phyloP scores from a whole-genome alignment of 2,113 vertebrate genomes.

The Rhinichthys klamathensis region DNA sequence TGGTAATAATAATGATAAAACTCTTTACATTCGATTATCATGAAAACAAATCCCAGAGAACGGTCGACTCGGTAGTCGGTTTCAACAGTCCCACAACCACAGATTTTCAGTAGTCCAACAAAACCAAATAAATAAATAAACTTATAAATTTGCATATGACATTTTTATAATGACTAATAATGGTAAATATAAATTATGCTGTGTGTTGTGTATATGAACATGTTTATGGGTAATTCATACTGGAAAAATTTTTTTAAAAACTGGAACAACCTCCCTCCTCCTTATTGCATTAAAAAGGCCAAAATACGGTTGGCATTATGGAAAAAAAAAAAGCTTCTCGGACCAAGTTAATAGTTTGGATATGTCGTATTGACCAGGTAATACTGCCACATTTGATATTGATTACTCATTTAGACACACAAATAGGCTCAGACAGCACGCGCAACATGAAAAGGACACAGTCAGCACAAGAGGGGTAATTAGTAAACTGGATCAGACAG shows the following conservation, averaged over 20 bases:
- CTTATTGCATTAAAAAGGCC: neutral
- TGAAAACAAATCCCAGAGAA: no score
- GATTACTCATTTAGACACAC: slow-evolving; percentile 43
- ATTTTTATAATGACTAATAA: no score
- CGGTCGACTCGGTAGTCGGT: no score
- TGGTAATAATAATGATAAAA: no score
- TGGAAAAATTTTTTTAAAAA: neutral
- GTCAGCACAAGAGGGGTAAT: slow-evolving; percentile 38
- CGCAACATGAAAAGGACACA: slow-evolving; percentile 36
- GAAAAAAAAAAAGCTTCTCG: neutral
- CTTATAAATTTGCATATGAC: neutral
- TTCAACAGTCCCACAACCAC: neutral
- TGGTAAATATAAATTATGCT: neutral
- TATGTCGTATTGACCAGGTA: slow-evolving; percentile 40
- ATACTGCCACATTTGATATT: slow-evolving; percentile 36
- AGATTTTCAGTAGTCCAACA: neutral
- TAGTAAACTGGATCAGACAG: slow-evolving; percentile 42
- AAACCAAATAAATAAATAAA: neutral
- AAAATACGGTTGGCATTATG: neutral
- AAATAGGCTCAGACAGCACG: slow-evolving; percentile 29
- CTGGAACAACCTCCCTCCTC: neutral
- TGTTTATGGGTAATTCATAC: neutral
- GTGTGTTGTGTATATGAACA: neutral
- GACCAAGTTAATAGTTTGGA: slow-evolving; percentile 21
- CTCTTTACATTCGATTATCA: no score